Conservation (phyloP, 2,888 invertebrate genomes). For the Macaria liturata region DNA sequence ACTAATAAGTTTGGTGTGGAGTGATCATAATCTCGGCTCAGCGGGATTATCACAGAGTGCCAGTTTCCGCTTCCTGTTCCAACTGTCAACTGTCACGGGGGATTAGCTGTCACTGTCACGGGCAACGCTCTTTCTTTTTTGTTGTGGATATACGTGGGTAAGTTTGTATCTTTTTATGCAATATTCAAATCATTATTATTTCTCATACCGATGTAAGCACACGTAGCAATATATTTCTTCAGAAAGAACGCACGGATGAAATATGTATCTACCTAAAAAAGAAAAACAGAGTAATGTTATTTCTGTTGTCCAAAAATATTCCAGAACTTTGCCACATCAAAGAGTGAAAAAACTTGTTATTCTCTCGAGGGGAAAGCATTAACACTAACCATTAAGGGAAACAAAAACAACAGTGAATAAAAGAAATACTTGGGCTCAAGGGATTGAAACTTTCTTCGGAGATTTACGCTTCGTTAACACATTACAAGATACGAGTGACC, state of each 20-base stretch:
- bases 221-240: too few relatives aligned
- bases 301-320: slow-evolving; percentile 16
- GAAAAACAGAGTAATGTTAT: slow-evolving; percentile 15
- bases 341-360: slow-evolving; percentile 2
- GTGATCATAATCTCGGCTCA: slow-evolving; percentile 19
- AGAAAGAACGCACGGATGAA: too few relatives aligned
- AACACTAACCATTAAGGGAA: slow-evolving; percentile 22
- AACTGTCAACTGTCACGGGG: slow-evolving; percentile 30
- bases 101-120: slow-evolving; percentile 26
- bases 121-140: neutral
- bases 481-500: neutral
- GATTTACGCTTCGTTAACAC: neutral
- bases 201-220: too few relatives aligned
- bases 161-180: too few relatives aligned
- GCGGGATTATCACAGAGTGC: slow-evolving; percentile 29
- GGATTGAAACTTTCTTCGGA: slow-evolving; percentile 6
- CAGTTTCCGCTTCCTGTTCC: slow-evolving; percentile 35
- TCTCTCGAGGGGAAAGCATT: slow-evolving; percentile 13
- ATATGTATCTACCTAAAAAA: slow-evolving; percentile 22
- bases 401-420: slow-evolving; percentile 11
- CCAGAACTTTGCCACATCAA: slow-evolving; percentile 7
- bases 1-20: slow-evolving; percentile 6
- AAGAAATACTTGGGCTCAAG: slow-evolving; percentile 8
- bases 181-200: too few relatives aligned
- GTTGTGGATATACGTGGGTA: too few relatives aligned